These are phyloP conservation scores for Hippocampus zosterae DNA, from an alignment of 2,113 vertebrate genomes.

Conservation along the genomic window DNA sequence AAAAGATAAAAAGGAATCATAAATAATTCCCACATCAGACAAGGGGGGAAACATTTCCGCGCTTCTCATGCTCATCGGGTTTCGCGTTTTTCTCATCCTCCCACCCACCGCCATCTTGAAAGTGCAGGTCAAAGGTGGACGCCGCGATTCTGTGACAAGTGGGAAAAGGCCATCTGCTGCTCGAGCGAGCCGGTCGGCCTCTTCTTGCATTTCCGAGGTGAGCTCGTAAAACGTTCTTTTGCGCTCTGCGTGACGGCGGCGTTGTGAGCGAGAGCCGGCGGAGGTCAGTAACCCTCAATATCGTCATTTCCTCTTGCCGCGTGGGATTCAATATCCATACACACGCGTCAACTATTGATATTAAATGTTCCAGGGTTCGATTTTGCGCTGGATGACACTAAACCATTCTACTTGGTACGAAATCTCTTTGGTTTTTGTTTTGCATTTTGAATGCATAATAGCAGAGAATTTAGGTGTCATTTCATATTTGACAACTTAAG, in stretches of 20 bases:
- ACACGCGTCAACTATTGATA: background rate
- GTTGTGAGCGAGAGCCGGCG: too few species aligned
- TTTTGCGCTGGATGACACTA: too few species aligned
- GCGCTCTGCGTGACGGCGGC: background rate
- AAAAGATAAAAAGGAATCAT: background rate
- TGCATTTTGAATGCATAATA: too few species aligned
- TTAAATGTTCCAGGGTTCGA: too few species aligned
- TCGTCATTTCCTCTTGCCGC: too few species aligned
- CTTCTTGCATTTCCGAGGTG: background rate
- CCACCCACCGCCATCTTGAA: background rate
- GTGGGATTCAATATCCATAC: background rate
- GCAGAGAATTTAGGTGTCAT: too few species aligned
- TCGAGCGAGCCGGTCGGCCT: background rate
- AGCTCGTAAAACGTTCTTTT: background rate
- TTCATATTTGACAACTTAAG: too few species aligned
- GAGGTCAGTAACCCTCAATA: too few species aligned
- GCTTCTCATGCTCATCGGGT: background rate
- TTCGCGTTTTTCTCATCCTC: background rate
- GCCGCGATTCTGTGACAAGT: background rate
- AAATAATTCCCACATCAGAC: background rate
- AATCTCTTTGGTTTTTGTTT: too few species aligned
- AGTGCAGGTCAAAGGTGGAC: background rate
- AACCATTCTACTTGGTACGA: too few species aligned
- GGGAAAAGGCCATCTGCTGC: slow-evolving; percentile 1
- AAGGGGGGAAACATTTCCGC: background rate